Evolutionary conservation across 2,888 invertebrate species (phyloP).

Genomic region (Leptinotarsa haldemani): DNA sequence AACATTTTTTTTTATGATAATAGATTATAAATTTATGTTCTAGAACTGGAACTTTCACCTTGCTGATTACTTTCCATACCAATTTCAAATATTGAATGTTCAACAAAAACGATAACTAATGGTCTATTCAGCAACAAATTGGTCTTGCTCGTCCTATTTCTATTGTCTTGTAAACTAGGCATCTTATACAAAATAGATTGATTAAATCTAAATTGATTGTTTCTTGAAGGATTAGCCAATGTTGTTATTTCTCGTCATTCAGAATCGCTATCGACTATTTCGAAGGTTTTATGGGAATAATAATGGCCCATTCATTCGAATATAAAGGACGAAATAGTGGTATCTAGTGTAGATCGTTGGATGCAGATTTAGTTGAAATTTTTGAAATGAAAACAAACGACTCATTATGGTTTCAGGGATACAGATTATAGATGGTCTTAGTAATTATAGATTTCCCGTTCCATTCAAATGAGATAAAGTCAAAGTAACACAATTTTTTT

Average conservation of each 20-base stretch:
- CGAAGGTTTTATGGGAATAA: slow-evolving; percentile 13
- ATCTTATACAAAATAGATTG: slow-evolving; percentile 19
- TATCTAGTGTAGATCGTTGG: background rate
- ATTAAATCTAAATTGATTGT: slow-evolving; percentile 21
- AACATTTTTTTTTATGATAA: slow-evolving; percentile 33
- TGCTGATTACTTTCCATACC: slow-evolving; percentile 28
- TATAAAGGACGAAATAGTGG: background rate
- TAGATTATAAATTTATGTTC: slow-evolving; percentile 36
- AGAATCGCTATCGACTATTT: slow-evolving; percentile 6
- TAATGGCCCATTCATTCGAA: slow-evolving; percentile 15
- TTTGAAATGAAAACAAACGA: background rate
- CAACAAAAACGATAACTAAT: slow-evolving; percentile 25
- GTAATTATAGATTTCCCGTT: background rate
- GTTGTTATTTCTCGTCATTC: slow-evolving; percentile 16
- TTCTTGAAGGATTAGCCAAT: slow-evolving; percentile 13
- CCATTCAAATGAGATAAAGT: too few relatives aligned
- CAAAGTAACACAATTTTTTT: too few relatives aligned
- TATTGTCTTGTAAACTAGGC: slow-evolving; percentile 22
- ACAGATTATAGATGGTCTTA: background rate
- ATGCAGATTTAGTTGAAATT: background rate
- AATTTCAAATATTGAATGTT: slow-evolving; percentile 27
- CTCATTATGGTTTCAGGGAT: background rate
- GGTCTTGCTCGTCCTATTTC: slow-evolving; percentile 26
- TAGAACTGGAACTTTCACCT: slow-evolving; percentile 40
- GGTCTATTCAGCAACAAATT: slow-evolving; percentile 22